Evolutionary conservation across 2,888 invertebrate species (phyloP), one percentile per base, ranked within the genome.

Genomic region (Melieria picta): DNA sequence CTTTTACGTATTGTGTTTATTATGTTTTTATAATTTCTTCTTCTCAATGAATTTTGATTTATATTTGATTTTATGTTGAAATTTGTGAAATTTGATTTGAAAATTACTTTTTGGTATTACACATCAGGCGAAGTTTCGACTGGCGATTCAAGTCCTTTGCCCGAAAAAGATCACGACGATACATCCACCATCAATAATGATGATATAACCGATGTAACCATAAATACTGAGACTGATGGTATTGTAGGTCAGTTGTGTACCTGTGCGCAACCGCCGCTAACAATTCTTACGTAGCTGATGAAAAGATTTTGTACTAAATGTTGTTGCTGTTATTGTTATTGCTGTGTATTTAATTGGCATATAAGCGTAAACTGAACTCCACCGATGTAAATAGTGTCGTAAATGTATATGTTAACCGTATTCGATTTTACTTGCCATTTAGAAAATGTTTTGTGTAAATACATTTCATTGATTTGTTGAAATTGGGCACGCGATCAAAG

Each of bases 81-180:
- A 73, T 56, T 60, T 57, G 56, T 73, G 72, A 74, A 64, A 61
- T 58, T 58, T 16, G 30, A 9, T 58, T 58, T 16, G 11, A 56
- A 56, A 30, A 46, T 65, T 45, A 60, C 48, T 73, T 71, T 71
- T 48, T 43, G 48, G 58, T 58, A 70, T 30, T 58, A 60, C 64
- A 74, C 57, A 79, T 78, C 81, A 87, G 87, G 87, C 86, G 87
- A 87, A 82, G 87, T 87, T 78, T 87, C 87, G 77, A 84, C 86
- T 75, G 84, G 85, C 80, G 85, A 85, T 76, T 82, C 85, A 79
- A 87, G 87, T 81, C 87, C 87, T 78, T 82, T 85, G 75, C 82
- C 83, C 80, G 83, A 84, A 77, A 87, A 85, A 82, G 83, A 83
- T 80, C 81, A 83, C 78, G 85, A 85, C 76, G 77, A 83, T 78